Evolutionary conservation across 2,797 vertebrate genomes (phyloP), one percentile per base, ranked within the genome.

Genomic region (Anabas testudineus): DNA sequence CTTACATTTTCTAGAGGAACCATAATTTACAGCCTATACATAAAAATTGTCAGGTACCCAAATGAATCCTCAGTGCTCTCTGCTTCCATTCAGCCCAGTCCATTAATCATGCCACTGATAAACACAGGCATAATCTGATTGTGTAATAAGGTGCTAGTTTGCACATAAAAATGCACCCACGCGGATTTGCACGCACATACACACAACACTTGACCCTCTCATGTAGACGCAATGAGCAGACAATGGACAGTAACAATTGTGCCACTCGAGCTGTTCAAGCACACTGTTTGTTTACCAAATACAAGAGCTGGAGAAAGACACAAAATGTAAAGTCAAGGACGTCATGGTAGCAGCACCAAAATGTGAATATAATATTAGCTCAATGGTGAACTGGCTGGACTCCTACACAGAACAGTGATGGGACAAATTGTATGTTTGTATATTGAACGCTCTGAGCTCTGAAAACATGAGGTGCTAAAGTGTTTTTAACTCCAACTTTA

Each of bases 21-120:
- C 45, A 84, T 92, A 85, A 90, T 84, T 90, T 88, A 88, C 80
- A 83, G 70, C 61, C 80, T 21, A 74, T 84, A 85, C 74, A 89
- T 91, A 90, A 87, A 86, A 84, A 82, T 64, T 78, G 87, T 90
- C 88, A 89, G 82, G 47, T 81, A 75, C 76, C 81, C 79, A 89
- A 91, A 91, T 91, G 62, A 91, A 91, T 90, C 80, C 84, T 88
- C 81, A 89, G 84, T 81, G 86, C 73, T 77, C 83, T 71, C 67
- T 86, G 83, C 85, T 82, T 90, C 74, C 68, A 69, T 80, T 81
- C 41, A 19, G 71, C 63, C 59, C 46, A 45, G 51, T 82, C 85
- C 85, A 90, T 92, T 91, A 84, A 89, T 93, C 90, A 90, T 67
- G 67, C 66, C 67, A 51, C 80, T 87, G 90, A 87, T 90, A 90